These are phyloP conservation scores for Melanerpes aurifrons DNA, from an alignment of 2,113 vertebrate genomes.

Conservation along the genomic window DNA sequence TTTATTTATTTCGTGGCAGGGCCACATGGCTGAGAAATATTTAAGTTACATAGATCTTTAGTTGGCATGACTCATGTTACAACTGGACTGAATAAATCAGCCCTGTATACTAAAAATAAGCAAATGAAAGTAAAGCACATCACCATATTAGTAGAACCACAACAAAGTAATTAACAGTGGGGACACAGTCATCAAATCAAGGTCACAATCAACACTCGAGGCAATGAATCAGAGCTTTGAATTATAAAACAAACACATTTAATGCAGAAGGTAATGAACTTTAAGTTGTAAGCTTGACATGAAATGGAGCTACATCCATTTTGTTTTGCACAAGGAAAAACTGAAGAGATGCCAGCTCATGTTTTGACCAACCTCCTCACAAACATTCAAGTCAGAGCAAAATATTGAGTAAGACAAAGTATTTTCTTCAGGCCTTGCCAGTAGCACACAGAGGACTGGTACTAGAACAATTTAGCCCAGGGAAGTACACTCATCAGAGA, in stretches of 20 bases:
- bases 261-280: not conserved
- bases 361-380: not conserved
- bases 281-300: not conserved
- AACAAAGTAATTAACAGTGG: not conserved
- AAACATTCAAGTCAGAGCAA: not conserved
- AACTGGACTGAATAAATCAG: not conserved
- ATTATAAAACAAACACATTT: not conserved
- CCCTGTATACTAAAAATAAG: not conserved
- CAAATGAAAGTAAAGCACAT: constrained; percentile 4
- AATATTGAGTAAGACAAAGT: not conserved
- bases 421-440: not conserved
- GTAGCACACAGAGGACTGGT: not conserved
- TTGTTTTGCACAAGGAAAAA: not conserved
- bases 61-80: not conserved
- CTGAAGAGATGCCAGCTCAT: not conserved
- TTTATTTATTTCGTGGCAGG: not conserved
- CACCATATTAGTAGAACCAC: not conserved
- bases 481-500: not conserved
- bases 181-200: constrained; percentile 4
- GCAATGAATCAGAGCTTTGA: not conserved
- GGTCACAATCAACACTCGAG: not conserved
- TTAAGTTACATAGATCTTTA: not conserved
- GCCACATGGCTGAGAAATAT: not conserved
- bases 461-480: not conserved
- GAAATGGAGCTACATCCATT: not conserved